phyloP scores from a whole-genome alignment of 2,797 vertebrate species.

The Vespertilio murinus region DNA sequence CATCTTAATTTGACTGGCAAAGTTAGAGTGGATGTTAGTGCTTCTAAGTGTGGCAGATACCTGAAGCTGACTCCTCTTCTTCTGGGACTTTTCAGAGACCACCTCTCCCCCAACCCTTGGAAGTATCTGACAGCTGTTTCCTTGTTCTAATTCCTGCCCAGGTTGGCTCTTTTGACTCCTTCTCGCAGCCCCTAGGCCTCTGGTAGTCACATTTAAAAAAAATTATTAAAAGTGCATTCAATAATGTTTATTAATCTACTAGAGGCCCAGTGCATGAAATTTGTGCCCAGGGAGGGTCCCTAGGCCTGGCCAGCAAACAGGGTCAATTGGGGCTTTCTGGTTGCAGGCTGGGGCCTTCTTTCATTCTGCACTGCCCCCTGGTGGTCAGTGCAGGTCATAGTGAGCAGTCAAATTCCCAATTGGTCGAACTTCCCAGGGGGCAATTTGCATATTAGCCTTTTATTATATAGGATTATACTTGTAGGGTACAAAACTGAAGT shows the following conservation, averaged over 20 bases:
- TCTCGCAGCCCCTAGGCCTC: background rate
- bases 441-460: too few relatives aligned
- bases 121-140: background rate
- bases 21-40: background rate
- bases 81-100: background rate
- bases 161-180: background rate
- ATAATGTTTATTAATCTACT: background rate
- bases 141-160: background rate
- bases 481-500: background rate
- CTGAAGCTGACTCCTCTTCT: background rate
- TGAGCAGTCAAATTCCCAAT: too few relatives aligned
- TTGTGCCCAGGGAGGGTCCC: too few relatives aligned
- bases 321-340: too few relatives aligned
- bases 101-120: background rate
- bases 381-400: too few relatives aligned
- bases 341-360: too few relatives aligned
- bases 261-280: too few relatives aligned
- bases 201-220: too few relatives aligned
- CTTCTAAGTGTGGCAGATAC: background rate
- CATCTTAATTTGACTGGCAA: background rate
- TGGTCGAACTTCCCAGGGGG: too few relatives aligned
- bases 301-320: too few relatives aligned
- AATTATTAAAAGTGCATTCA: background rate
- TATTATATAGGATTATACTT: background rate
- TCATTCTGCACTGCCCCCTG: too few relatives aligned